Percentiles rank a stretch among this genome's conserved stretches.
phyloP scores from a whole-genome alignment of 2,113 vertebrate genomes.

The Myiopsitta monachus region DNA sequence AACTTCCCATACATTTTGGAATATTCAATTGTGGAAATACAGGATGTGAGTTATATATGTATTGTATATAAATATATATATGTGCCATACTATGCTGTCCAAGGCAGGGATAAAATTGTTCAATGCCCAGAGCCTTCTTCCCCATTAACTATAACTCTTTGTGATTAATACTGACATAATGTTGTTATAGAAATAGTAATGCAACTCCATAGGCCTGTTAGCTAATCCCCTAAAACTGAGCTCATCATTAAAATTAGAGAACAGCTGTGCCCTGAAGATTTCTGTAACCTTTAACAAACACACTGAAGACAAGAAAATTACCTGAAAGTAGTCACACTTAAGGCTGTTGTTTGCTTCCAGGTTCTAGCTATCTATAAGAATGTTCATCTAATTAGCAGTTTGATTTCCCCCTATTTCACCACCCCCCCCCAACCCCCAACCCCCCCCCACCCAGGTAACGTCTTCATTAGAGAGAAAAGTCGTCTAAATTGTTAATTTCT shows the following conservation, averaged over 20 bases:
- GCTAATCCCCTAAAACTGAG: background rate
- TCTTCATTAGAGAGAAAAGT: background rate
- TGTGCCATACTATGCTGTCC: too few species aligned
- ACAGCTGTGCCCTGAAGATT: conserved; percentile 1
- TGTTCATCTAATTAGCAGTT: background rate
- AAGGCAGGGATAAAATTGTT: background rate
- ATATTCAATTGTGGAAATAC: background rate
- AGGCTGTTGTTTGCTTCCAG: background rate
- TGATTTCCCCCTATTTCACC: background rate
- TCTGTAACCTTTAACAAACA: conserved; percentile 35
- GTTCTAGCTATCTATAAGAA: background rate
- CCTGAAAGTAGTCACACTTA: background rate
- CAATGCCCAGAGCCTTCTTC: background rate
- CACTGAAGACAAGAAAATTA: background rate
- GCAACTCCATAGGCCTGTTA: background rate
- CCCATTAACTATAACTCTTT: background rate
- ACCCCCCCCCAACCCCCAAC: too few species aligned
- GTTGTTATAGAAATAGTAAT: background rate
- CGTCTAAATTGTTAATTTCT: background rate
- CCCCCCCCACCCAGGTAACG: too few species aligned
- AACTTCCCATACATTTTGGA: background rate
- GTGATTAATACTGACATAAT: background rate
- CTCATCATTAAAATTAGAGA: background rate
- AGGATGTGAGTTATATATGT: background rate
- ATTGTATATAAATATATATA: too few species aligned